phyloP scores from a whole-genome alignment of 2,113 vertebrate genomes.

The Cephalopholis sonnerati region DNA sequence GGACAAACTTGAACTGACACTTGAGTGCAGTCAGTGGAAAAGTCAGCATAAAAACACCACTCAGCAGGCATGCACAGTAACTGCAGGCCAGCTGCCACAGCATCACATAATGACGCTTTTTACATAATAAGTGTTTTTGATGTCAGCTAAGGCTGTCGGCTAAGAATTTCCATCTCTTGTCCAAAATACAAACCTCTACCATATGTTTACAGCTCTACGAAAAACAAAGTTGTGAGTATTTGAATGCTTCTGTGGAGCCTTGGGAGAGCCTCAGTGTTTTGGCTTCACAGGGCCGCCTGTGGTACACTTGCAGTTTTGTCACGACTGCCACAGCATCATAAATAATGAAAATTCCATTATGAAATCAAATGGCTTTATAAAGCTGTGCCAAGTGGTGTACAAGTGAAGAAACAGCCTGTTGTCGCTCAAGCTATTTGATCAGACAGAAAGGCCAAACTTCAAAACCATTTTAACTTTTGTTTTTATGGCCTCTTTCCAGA shows the following conservation, averaged over 20 bases:
- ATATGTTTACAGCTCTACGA: background rate
- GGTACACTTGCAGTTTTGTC: background rate
- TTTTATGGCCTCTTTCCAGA: background rate
- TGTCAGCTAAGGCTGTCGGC: background rate
- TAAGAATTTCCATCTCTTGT: background rate
- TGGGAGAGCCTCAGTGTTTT: background rate
- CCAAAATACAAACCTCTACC: background rate
- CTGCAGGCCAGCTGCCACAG: background rate
- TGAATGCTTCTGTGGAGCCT: background rate
- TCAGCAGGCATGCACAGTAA: background rate
- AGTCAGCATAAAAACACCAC: background rate
- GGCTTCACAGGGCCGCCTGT: background rate
- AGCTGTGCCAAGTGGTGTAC: background rate
- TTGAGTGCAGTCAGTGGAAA: background rate
- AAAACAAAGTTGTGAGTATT: background rate
- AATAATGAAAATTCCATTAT: slow-evolving; percentile 19
- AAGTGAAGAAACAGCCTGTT: slow-evolving; percentile 3
- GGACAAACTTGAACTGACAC: background rate
- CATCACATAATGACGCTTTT: background rate
- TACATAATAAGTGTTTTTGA: background rate
- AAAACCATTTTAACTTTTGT: background rate
- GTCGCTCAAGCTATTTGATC: background rate
- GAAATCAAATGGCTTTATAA: slow-evolving; percentile 15
- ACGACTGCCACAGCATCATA: background rate
- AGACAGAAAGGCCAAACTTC: background rate